A percentile compares a stretch with the other conserved stretches of the same genome.
These are phyloP conservation scores for Eremophila alpestris DNA, from an alignment of 2,797 vertebrate species.

Conservation along the genomic window DNA sequence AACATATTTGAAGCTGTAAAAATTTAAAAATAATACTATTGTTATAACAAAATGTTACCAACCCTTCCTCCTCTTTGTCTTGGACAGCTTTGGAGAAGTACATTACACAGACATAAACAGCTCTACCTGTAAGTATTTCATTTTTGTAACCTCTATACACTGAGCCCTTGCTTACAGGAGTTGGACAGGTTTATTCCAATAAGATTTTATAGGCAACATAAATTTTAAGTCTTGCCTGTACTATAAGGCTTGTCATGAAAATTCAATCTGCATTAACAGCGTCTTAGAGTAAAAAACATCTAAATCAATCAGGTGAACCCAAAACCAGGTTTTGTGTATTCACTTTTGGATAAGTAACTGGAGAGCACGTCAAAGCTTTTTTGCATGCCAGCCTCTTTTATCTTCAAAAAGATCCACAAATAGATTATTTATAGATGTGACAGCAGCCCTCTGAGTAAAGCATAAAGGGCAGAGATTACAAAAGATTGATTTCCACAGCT, in stretches of 20 bases:
- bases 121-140: background rate
- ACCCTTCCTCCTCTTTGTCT: background rate
- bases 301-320: constrained; percentile 44
- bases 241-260: constrained; percentile 15
- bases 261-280: constrained; percentile 13
- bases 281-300: constrained; percentile 16
- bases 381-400: constrained; percentile 48
- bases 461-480: constrained; percentile 68
- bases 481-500: constrained; percentile 73
- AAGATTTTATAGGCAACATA: constrained; percentile 36
- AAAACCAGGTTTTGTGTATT: background rate
- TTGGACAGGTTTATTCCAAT: background rate
- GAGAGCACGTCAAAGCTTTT: constrained; percentile 10
- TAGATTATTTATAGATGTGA: constrained; percentile 64
- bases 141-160: background rate
- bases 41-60: background rate
- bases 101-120: background rate
- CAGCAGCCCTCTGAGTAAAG: constrained; percentile 58
- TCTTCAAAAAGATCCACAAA: constrained; percentile 58
- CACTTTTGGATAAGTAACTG: constrained; percentile 38
- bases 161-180: background rate
- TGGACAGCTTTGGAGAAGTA: background rate
- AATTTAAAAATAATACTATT: background rate
- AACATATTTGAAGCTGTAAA: background rate
- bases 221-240: constrained; percentile 8